Percentiles rank a stretch among this genome's conserved stretches.
phyloP scores from a whole-genome alignment of 2,113 vertebrate genomes.

The Daboia siamensis region DNA sequence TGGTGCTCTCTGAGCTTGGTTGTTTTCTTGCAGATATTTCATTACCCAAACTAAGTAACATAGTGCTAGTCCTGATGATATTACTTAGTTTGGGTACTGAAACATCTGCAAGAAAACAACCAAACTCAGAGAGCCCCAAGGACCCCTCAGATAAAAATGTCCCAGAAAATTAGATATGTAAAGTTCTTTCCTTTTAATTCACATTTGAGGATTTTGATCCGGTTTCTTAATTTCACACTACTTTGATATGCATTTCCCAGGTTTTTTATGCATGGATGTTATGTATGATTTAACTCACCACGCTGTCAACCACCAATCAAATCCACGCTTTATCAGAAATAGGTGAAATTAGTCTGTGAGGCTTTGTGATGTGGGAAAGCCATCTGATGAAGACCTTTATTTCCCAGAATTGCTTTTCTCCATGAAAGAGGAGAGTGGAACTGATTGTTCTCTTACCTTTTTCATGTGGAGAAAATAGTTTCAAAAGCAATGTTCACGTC shows the following conservation, averaged over 20 bases:
- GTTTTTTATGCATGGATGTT: not conserved
- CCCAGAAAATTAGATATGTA: not conserved
- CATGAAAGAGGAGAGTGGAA: not conserved
- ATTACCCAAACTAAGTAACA: not conserved
- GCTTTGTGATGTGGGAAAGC: not conserved
- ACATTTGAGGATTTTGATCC: not conserved
- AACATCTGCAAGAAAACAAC: not conserved
- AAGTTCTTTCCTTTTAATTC: not conserved
- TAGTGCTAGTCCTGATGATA: not conserved
- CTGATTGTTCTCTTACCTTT: not conserved
- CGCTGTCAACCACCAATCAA: not conserved
- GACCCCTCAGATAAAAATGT: not conserved
- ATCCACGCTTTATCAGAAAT: not conserved
- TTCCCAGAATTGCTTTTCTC: not conserved
- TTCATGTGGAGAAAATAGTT: not conserved
- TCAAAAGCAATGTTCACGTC: not conserved
- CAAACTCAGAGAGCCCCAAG: not conserved
- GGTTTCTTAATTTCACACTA: not conserved
- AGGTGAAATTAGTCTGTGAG: not conserved
- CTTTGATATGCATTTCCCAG: not conserved
- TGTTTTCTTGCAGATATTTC: not conserved
- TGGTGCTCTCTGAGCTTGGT: not conserved
- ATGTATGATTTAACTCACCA: not conserved
- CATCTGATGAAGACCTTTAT: not conserved
- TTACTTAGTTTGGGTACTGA: not conserved